Base-by-base conservation (phyloP, 2,113 vertebrate genomes). In the Poecile atricapillus region DNA sequence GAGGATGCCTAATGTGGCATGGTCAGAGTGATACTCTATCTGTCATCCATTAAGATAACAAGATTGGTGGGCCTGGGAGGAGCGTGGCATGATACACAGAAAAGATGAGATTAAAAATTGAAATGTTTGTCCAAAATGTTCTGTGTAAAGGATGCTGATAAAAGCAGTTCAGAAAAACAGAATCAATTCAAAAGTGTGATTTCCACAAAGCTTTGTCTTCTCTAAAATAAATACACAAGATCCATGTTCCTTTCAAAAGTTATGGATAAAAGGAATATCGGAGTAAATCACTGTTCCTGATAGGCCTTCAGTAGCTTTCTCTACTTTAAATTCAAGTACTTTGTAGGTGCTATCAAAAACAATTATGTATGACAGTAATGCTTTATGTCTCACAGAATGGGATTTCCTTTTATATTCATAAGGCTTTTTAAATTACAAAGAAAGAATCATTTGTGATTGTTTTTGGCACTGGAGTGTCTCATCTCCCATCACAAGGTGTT, bases 21-120 rank as follows among this genome's bases (percentile, higher is more conserved):
- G 95, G 96, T 94, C 93, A 24, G 95, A 97, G 63, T 91, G 98
- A 98, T 96, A 98, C 97, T 86, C 97, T 96, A 98, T 98, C 98
- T 97, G 95, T 89, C 95, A 95, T 95, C 98, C 98, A 98, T 99
- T 99, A 99, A 98, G 98, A 98, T 98, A 99, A 99, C 98, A 98
- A 98, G 98, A 98, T 98, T 98, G 97, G 96, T 97, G 97, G 97
- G 97, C 97, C 71, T 83, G 84, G 52, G 71, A 95, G 90, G 91
- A 89, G 71, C 13, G 0, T 74, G 76, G 84, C 27, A 17, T 78
- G 84, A 95, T 89, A 76, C 30, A 13, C 43, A 23, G 69, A 33
- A 33, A 30, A 70, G 77, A 78, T 86, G 95, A 94, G 88, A 95
- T 96, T 96, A 97, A 95, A 97, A 97, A 97, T 93, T 89, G 93